These are phyloP conservation scores for Cephus pulcher DNA, from an alignment of 2,888 invertebrate species.

Conservation along the genomic window DNA sequence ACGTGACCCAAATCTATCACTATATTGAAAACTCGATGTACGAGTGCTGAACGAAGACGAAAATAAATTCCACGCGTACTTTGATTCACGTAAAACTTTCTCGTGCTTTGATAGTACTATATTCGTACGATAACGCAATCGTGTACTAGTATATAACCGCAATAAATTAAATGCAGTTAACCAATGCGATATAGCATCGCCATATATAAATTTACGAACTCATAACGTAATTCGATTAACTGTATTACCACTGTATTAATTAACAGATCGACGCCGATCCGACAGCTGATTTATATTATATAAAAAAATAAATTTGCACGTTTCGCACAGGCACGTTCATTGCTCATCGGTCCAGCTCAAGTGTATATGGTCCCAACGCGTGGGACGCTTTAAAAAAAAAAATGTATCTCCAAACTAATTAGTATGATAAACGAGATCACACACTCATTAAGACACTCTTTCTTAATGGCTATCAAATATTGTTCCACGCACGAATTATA, in stretches of 20 bases:
- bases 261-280: not conserved
- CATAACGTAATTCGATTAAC: not conserved
- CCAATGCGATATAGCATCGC: not conserved
- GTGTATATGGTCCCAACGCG: not conserved
- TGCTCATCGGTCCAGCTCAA: not conserved
- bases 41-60: not conserved
- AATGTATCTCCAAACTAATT: not conserved
- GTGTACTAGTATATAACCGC: not conserved
- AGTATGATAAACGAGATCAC: not conserved
- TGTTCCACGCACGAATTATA: not conserved
- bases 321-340: not conserved
- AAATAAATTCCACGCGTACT: not conserved
- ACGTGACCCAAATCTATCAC: not conserved
- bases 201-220: not conserved
- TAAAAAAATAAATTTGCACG: not conserved
- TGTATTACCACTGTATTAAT: not conserved
- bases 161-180: not conserved
- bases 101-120: not conserved
- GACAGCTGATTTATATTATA: not conserved
- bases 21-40: not conserved
- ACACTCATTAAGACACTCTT: not conserved
- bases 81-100: not conserved
- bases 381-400: not conserved
- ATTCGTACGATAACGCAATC: not conserved
- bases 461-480: not conserved